phyloP scores from a whole-genome alignment of 2,113 vertebrate species.

The Elachura formosa region DNA sequence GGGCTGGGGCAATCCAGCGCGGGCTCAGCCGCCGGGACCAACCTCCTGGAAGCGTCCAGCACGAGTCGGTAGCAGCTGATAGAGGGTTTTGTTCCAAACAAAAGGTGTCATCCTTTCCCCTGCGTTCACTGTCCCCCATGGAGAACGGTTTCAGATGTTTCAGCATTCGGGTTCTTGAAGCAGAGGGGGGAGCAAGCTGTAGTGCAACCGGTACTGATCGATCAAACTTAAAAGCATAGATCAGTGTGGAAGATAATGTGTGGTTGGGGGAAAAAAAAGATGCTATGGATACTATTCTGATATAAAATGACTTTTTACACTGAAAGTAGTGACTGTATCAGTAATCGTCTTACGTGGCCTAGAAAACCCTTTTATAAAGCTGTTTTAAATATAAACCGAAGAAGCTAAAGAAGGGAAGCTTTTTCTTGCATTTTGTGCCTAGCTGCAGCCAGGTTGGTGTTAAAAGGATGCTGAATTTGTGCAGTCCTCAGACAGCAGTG shows the following conservation, averaged over 20 bases:
- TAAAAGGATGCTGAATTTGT: not conserved
- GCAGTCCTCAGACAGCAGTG: not conserved
- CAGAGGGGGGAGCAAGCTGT: not conserved
- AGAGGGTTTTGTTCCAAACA: not conserved
- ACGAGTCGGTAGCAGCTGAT: accelerated
- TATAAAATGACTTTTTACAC: not conserved
- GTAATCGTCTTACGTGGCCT: not conserved
- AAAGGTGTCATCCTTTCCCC: not conserved
- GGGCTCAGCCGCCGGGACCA: accelerated
- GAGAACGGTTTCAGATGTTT: not conserved
- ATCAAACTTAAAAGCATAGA: not conserved
- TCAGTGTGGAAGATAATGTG: not conserved
- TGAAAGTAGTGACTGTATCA: not conserved
- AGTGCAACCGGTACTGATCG: not conserved
- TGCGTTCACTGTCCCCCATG: accelerated
- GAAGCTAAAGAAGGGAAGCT: not conserved
- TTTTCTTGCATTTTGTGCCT: not conserved
- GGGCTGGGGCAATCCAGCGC: not conserved
- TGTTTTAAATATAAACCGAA: not conserved
- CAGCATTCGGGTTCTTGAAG: not conserved
- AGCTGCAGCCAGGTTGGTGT: not conserved
- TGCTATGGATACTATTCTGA: not conserved
- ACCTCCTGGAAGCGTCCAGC: not conserved
- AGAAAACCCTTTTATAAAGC: not conserved
- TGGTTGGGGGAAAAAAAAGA: not conserved